Conservation (phyloP, 1,140 invertebrate genomes). For the Gonatopus flavifemur region DNA sequence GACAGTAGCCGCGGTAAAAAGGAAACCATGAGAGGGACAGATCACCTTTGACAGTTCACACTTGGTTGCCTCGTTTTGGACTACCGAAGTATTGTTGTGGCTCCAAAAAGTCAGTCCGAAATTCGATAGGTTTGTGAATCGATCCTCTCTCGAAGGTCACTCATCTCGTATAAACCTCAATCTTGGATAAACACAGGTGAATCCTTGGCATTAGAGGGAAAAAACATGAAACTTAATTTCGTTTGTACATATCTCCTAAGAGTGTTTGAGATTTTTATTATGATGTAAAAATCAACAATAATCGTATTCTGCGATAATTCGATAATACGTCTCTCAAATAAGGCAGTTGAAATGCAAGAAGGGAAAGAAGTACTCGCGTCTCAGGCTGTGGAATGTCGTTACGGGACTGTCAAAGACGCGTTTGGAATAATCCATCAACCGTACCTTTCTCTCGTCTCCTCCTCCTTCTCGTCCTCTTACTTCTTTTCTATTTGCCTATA, state of each 20-base stretch:
- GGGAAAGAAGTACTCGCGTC: background rate
- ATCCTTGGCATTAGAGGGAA: too few relatives aligned
- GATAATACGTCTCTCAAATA: too few relatives aligned
- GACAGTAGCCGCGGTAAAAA: background rate
- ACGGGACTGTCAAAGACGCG: slow-evolving; percentile 25
- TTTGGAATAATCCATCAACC: slow-evolving; percentile 33
- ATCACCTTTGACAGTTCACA: slow-evolving; percentile 34
- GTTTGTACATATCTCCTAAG: too few relatives aligned
- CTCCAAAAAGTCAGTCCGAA: slow-evolving; percentile 22
- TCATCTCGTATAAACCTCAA: slow-evolving; percentile 19
- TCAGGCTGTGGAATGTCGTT: slow-evolving; percentile 20
- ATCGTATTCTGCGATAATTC: too few relatives aligned
- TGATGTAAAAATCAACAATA: too few relatives aligned
- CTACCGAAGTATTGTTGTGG: slow-evolving; percentile 6
- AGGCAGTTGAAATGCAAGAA: too few relatives aligned
- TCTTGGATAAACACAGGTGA: too few relatives aligned
- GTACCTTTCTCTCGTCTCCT: slow-evolving; percentile 6
- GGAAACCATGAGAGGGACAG: slow-evolving; percentile 15
- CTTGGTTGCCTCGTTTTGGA: slow-evolving; percentile 23
- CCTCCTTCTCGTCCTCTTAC: background rate
- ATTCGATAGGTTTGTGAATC: slow-evolving; percentile 33
- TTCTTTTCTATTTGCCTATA: background rate
- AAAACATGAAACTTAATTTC: too few relatives aligned
- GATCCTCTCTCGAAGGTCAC: slow-evolving; percentile 27
- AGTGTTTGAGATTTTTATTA: too few relatives aligned